Evolutionary conservation across 2,113 vertebrate genomes (phyloP).

Genomic region (Psammodynastes pulverulentus): DNA sequence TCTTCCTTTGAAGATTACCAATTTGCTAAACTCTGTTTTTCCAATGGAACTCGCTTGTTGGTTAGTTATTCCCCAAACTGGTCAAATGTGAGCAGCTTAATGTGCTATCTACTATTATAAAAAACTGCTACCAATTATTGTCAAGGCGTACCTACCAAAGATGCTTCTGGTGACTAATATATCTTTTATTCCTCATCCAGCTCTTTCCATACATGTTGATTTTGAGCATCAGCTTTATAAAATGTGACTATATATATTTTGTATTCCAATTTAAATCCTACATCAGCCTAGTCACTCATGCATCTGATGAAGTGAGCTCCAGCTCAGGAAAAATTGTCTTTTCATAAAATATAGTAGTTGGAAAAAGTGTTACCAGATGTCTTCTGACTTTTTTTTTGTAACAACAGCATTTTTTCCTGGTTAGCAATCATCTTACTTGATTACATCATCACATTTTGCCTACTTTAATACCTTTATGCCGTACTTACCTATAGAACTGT

Average conservation of each 20-base stretch:
- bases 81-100: not conserved
- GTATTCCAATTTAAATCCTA: not conserved
- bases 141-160: not conserved
- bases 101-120: not conserved
- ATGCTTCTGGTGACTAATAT: not conserved
- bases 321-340: not conserved
- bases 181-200: not conserved
- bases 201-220: not conserved
- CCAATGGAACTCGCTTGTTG: not conserved
- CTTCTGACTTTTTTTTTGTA: not conserved
- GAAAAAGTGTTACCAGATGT: not conserved
- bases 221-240: not conserved
- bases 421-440: not conserved
- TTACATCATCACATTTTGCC: not conserved
- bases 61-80: not conserved
- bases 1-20: rapidly evolving
- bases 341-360: not conserved
- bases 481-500: not conserved
- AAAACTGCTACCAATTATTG: not conserved
- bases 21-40: not conserved
- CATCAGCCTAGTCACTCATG: not conserved
- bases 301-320: not conserved
- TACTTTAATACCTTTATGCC: not conserved
- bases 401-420: not conserved
- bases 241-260: not conserved